Base-by-base conservation (phyloP, 2,888 invertebrate species). In the Eledona agricola region DNA sequence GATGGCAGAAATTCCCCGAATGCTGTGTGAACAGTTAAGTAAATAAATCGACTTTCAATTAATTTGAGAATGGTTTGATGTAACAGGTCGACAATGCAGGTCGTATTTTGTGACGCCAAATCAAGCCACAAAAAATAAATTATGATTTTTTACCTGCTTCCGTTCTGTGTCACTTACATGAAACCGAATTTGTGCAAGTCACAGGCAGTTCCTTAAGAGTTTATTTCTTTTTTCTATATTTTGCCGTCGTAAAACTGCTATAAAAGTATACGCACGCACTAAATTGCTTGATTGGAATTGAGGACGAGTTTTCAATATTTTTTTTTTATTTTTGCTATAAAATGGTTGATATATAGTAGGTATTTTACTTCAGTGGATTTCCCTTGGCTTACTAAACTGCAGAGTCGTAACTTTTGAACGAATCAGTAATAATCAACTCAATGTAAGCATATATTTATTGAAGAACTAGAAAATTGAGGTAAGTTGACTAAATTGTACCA, bases 1-100 rank as follows among this genome's bases (percentile, higher is more conserved):
- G 34, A 34, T 34, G 20, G 19, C 20, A 20, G 20, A 34, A 34
- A 34, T 34, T 34, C 34, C 10, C 6, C 34, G 34, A 34, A 34
- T 20, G 32, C 16, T 3, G 19, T 10, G n/a, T n/a, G n/a, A n/a
- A 26, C 34, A 34, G 19, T 34, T 34, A 19, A 10, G 20, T 17
- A 34, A 15, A 15, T n/a, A 34, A 34, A 34, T 34, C 19, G 13
- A 19, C 15, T 34, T 12, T 34, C 34, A 34, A 34, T 34, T 34
- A 34, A 15, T 20, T 7, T 19, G 34, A 34, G 20, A 34, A 34
- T 34, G 34, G n/a, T n/a, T n/a, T n/a, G n/a, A n/a, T n/a, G n/a
- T n/a, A n/a, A n/a, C n/a, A n/a, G n/a, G n/a, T n/a, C n/a, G n/a
- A n/a, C n/a, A n/a, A n/a, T n/a, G n/a, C n/a, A n/a, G n/a, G n/a